phyloP scores from a whole-genome alignment of 2,797 vertebrate genomes.

The Okamejei kenojei region DNA sequence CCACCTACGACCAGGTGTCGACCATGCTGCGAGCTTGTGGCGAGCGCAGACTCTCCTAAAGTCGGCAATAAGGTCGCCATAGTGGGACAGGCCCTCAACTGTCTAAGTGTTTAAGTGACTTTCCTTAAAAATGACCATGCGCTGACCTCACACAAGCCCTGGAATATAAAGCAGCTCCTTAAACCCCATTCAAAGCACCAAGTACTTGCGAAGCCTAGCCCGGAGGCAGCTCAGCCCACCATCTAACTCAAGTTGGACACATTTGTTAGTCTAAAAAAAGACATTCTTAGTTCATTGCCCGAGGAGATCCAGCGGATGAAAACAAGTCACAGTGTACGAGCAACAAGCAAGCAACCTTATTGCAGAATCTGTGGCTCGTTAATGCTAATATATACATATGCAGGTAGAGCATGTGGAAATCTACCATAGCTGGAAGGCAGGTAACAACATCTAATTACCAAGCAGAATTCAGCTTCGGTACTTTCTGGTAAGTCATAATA shows the following conservation, averaged over 20 bases:
- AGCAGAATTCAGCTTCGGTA: not conserved
- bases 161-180: too few relatives aligned
- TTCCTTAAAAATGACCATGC: not conserved
- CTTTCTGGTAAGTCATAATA: not conserved
- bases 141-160: not conserved
- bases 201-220: not conserved
- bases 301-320: not conserved
- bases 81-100: too few relatives aligned
- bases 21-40: too few relatives aligned
- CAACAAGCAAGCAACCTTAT: not conserved
- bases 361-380: not conserved
- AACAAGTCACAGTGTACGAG: not conserved
- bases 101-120: not conserved
- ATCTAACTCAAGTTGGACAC: not conserved
- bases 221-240: not conserved
- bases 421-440: not conserved
- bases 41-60: too few relatives aligned
- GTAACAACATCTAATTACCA: not conserved
- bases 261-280: constrained; percentile 16
- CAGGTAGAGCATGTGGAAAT: not conserved
- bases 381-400: not conserved
- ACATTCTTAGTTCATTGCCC: constrained; percentile 27
- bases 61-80: too few relatives aligned
- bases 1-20: too few relatives aligned
- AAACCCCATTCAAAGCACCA: not conserved